phyloP scores from a whole-genome alignment of 2,797 vertebrate genomes.

The Babyrousa celebensis region DNA sequence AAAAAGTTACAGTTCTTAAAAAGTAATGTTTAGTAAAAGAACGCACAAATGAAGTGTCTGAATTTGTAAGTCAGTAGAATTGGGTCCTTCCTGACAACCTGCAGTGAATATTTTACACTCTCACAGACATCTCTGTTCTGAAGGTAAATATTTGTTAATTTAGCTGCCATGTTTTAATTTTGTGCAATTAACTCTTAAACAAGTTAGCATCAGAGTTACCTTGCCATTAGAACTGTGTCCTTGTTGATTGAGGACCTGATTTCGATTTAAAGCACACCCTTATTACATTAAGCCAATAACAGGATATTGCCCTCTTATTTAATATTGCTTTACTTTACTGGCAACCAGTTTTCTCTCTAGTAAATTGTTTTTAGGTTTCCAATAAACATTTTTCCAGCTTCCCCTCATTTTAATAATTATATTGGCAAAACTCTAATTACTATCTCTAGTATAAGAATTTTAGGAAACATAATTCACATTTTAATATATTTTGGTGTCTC shows the following conservation, averaged over 20 bases:
- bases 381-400: conserved; percentile 62
- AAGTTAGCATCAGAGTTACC: neutral
- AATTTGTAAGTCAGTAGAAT: neutral
- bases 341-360: conserved; percentile 42
- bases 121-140: neutral
- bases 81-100: neutral
- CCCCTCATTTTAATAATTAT: conserved; percentile 61
- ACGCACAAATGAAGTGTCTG: neutral
- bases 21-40: neutral
- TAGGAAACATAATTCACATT: conserved; percentile 71
- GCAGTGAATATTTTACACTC: neutral
- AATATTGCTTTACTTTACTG: neutral
- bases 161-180: conserved; percentile 49
- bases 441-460: conserved; percentile 49
- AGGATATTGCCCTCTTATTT: neutral
- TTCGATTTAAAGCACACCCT: conserved; percentile 50
- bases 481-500: conserved; percentile 80
- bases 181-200: neutral
- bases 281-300: neutral
- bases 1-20: neutral
- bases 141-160: conserved; percentile 70
- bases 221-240: conserved; percentile 15
- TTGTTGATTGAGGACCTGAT: neutral
- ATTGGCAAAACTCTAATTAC: conserved; percentile 71
- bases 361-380: conserved; percentile 55